A percentile compares a stretch with the other conserved stretches of the same genome.
Evolutionary conservation across 2,797 vertebrate species (phyloP).

Genomic region (Percopsis omiscomaycus): DNA sequence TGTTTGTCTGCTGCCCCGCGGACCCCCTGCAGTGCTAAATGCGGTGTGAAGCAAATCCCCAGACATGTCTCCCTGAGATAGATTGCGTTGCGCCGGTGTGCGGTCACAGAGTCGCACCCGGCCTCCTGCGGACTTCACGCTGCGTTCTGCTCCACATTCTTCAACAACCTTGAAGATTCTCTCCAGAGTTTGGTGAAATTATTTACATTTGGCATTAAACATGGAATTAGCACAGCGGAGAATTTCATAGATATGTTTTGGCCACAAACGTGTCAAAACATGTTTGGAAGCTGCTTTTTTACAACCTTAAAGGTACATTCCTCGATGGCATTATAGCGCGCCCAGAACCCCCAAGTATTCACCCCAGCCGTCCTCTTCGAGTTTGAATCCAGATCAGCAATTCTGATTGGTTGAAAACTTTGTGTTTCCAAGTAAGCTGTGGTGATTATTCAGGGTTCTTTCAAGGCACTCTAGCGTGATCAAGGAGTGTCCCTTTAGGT

Average conservation of each 20-base stretch:
- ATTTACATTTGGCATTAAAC: conserved; percentile 11
- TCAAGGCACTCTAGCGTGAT: too few species aligned
- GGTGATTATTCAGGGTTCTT: too few species aligned
- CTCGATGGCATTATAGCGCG: too few species aligned
- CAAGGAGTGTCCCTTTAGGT: too few species aligned
- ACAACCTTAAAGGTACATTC: too few species aligned
- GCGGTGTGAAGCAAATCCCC: conserved; percentile 56
- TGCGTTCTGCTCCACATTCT: conserved; percentile 54
- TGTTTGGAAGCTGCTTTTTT: not conserved
- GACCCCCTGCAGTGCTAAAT: conserved; percentile 48
- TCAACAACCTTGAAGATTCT: conserved; percentile 45
- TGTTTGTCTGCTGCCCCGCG: conserved; percentile 30
- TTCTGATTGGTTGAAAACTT: too few species aligned
- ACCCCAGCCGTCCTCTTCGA: too few species aligned
- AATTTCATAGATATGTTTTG: conserved; percentile 3
- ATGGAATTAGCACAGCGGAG: not conserved
- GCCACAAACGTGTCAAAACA: not conserved
- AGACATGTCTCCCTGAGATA: conserved; percentile 51
- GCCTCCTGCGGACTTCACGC: conserved; percentile 34
- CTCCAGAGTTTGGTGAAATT: conserved; percentile 25
- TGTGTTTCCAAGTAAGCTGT: too few species aligned
- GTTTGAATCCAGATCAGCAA: too few species aligned
- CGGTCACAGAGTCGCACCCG: conserved; percentile 6
- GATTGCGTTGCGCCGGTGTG: conserved; percentile 37
- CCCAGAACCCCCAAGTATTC: too few species aligned